Evolutionary conservation across 2,888 invertebrate genomes (phyloP).

Genomic region (Drosophila mulleri): DNA sequence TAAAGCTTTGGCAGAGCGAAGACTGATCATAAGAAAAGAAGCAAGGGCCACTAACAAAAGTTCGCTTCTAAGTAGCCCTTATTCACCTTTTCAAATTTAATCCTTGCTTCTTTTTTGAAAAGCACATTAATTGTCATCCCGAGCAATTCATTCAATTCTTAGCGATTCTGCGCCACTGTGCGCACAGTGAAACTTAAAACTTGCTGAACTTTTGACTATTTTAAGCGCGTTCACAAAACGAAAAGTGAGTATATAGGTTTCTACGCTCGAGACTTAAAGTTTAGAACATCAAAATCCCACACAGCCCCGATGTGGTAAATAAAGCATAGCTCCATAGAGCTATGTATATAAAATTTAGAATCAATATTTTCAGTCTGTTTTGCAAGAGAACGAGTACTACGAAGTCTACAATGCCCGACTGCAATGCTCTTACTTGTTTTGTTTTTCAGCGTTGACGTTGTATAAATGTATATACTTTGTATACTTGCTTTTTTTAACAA

Average conservation of each 20-base stretch:
- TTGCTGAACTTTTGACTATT: slow-evolving; percentile 29
- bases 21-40: too few species aligned
- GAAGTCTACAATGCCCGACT: neutral
- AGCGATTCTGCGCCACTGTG: slow-evolving; percentile 40
- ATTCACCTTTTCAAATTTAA: too few species aligned
- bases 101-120: too few species aligned
- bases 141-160: neutral
- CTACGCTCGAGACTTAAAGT: neutral
- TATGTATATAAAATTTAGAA: neutral
- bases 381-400: neutral
- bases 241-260: neutral
- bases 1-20: too few species aligned
- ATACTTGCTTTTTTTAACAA: slow-evolving; percentile 35
- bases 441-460: slow-evolving; percentile 23
- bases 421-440: neutral
- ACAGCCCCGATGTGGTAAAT: too few species aligned
- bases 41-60: too few species aligned
- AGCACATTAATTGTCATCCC: neutral
- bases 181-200: slow-evolving; percentile 39
- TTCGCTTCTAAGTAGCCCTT: too few species aligned
- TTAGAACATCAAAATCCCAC: too few species aligned
- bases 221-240: neutral
- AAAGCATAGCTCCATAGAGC: too few species aligned
- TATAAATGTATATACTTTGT: slow-evolving; percentile 11
- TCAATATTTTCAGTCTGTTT: too few species aligned